Evolutionary conservation across 1,140 invertebrate genomes (phyloP).

Genomic region (Monomorium pharaonis): DNA sequence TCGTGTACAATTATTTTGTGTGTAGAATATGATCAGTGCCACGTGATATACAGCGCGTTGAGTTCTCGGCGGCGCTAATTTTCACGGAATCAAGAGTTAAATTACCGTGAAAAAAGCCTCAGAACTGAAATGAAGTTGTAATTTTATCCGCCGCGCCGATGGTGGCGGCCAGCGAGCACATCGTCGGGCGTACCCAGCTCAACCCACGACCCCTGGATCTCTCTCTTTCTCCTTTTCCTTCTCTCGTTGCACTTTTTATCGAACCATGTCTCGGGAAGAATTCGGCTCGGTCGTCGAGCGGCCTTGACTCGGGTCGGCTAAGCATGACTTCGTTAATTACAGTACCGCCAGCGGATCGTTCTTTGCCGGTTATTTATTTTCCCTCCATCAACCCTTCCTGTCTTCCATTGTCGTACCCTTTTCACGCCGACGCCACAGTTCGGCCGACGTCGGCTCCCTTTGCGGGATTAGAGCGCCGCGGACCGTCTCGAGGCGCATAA

Average conservation of each 20-base stretch:
- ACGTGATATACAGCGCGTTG: not conserved
- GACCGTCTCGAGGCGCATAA: slow-evolving; percentile 28
- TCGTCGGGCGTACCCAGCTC: not conserved
- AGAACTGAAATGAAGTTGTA: not conserved
- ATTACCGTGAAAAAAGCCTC: not conserved
- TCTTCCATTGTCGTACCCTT: slow-evolving; percentile 4
- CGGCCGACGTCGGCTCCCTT: slow-evolving; percentile 69
- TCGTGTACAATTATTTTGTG: too few species aligned
- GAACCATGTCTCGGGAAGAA: slow-evolving; percentile 44
- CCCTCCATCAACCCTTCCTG: not conserved
- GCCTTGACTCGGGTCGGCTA: slow-evolving; percentile 57
- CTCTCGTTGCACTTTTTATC: slow-evolving; percentile 19
- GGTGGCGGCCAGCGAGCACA: slow-evolving; percentile 15
- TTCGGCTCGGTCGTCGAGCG: slow-evolving; percentile 54
- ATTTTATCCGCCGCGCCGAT: slow-evolving; percentile 5
- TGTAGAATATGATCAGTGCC: too few species aligned
- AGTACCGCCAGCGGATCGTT: slow-evolving; percentile 33
- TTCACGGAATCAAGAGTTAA: not conserved
- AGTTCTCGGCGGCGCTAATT: slow-evolving; percentile 14
- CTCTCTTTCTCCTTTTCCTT: not conserved
- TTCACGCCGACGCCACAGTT: slow-evolving; percentile 40
- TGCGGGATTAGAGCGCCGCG: slow-evolving; percentile 49
- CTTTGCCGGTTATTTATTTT: slow-evolving; percentile 18
- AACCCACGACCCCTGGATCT: not conserved
- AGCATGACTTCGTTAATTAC: slow-evolving; percentile 62